phyloP scores from a whole-genome alignment of 2,797 vertebrate species.

The Cercopithecus mitis region DNA sequence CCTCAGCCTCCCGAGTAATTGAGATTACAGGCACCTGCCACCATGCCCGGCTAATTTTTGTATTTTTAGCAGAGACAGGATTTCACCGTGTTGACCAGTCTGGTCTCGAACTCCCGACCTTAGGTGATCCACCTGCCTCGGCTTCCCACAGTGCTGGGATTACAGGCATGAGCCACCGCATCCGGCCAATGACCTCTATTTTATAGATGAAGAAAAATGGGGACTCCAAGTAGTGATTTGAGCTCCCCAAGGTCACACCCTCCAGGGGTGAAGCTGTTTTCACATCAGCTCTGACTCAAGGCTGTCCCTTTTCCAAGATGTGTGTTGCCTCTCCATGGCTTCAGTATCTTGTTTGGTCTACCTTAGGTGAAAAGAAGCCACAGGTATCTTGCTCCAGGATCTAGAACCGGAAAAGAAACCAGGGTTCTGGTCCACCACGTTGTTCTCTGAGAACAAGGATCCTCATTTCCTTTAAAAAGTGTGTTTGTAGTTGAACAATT shows the following conservation, averaged over 20 bases:
- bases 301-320: not conserved
- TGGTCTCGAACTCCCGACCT: not conserved
- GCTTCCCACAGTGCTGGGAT: not conserved
- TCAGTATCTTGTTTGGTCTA: not conserved
- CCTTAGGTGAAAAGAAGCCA: not conserved
- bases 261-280: not conserved
- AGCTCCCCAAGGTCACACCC: not conserved
- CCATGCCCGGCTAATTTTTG: too few species aligned
- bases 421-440: not conserved
- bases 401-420: not conserved
- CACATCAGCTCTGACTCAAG: not conserved
- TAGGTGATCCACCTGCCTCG: not conserved
- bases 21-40: not conserved
- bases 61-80: not conserved
- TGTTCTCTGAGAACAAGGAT: not conserved
- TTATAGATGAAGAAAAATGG: not conserved
- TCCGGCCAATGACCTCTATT: not conserved
- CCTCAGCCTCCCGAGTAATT: not conserved
- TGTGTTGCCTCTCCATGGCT: not conserved
- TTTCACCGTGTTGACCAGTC: not conserved
- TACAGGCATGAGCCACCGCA: not conserved
- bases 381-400: not conserved
- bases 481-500: constrained; percentile 16
- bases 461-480: not conserved
- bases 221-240: not conserved